Conservation (phyloP, 2,113 vertebrate species). For the Microcebus tavaratra region DNA sequence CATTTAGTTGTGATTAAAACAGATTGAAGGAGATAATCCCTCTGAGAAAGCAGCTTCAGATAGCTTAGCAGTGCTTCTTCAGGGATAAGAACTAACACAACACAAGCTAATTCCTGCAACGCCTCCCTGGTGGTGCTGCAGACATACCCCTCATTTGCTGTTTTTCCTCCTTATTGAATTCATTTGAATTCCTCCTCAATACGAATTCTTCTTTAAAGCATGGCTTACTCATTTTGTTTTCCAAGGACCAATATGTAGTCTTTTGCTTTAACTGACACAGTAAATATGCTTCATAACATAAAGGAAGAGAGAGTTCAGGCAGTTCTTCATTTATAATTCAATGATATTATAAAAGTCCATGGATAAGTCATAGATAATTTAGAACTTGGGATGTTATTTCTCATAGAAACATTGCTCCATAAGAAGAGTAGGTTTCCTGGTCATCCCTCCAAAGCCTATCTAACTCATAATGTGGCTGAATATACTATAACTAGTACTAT, state of each 20-base stretch:
- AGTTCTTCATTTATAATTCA: background rate
- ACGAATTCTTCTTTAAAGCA: slow-evolving; percentile 56
- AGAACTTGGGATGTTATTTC: background rate
- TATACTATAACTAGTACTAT: background rate
- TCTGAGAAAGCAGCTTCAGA: slow-evolving; percentile 90
- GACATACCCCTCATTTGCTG: slow-evolving; percentile 43
- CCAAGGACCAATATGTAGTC: background rate
- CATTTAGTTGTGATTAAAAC: slow-evolving; percentile 93
- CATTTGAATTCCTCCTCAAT: slow-evolving; percentile 45
- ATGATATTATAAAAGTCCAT: background rate
- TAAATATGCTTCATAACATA: background rate
- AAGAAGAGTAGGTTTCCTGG: background rate
- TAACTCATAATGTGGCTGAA: background rate
- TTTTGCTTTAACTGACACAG: slow-evolving; percentile 21
- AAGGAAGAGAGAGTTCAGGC: background rate
- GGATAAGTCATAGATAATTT: background rate
- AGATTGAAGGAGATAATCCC: slow-evolving; percentile 94
- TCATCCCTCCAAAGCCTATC: background rate
- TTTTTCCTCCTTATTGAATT: slow-evolving; percentile 62
- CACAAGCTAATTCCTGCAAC: slow-evolving; percentile 84
- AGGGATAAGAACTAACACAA: slow-evolving; percentile 84
- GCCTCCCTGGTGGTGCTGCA: slow-evolving; percentile 76
- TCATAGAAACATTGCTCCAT: background rate
- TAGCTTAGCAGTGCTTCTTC: slow-evolving; percentile 86
- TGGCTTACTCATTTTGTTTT: background rate